Base-by-base conservation (phyloP, 2,113 vertebrate genomes). In the Xiphorhynchus elegans region DNA sequence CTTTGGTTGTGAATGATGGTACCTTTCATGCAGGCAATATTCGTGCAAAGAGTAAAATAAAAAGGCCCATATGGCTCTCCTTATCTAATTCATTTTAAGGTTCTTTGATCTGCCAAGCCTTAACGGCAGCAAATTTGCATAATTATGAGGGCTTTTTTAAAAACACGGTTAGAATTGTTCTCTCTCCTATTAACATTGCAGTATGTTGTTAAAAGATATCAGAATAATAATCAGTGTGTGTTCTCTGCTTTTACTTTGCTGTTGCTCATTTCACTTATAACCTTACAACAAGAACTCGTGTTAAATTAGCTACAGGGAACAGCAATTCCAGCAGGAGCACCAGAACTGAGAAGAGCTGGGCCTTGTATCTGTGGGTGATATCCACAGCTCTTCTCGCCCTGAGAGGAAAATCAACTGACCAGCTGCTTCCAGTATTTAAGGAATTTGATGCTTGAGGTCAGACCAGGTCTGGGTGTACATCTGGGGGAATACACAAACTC, bases 101-200 rank as follows among this genome's bases (percentile, higher is more conserved):
- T 89, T 88, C 95, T 97, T 93, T 96, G 86, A 92, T 92, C 76
- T 93, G 86, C 92, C 80, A 92, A 95, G 63, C 60, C 55, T 66
- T 84, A 95, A 95, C 52, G 80, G 63, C 50, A 47, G 44, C 20
- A 86, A 92, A 96, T 96, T 92, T 97, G 68, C 95, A 95, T 95
- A 95, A 97, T 86, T 93, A 85, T 9, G 16, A 93, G 69, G 26
- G 3, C 0, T 55, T 87, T 94, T 84, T 66, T 60, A 55, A 70
- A 93, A 93, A 90, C 50, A 67, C 42, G 83, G 83, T 92, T 87
- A 52, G 84, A 89, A 72, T 87, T 96, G 90, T 88, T 95, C 80
- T 90, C 26, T 88, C 52, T 86, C 33, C 18, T 86, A 81, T 92
- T 96, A 97, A 92, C 68, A 75, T 84, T 90, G 26, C 79, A 84